These are phyloP conservation scores for Chlorocebus sabaeus DNA, from an alignment of 2,113 vertebrate species.

Conservation along the genomic window DNA sequence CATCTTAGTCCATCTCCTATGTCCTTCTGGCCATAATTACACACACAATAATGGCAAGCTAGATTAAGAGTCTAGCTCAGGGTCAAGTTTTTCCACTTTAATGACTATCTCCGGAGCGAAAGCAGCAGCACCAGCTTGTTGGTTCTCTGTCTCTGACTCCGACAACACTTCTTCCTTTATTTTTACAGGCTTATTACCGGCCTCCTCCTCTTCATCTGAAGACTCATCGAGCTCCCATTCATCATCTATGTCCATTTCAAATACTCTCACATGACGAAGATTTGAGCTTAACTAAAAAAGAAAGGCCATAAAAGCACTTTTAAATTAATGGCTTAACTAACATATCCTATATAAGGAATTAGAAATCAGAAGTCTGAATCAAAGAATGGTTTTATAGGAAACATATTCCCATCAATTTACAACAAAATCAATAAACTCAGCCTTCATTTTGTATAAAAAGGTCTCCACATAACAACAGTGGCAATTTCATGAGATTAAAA, in stretches of 20 bases:
- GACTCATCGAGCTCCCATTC: constrained; percentile 91
- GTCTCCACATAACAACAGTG: not conserved
- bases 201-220: constrained; percentile 89
- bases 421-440: constrained; percentile 1
- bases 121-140: not conserved
- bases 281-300: constrained; percentile 92
- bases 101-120: constrained; percentile 58
- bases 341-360: not conserved
- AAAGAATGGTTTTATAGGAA: not conserved
- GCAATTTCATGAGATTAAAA: not conserved
- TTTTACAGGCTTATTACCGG: constrained; percentile 38
- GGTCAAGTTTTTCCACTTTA: constrained; percentile 75
- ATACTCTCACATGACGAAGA: constrained; percentile 94
- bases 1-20: not conserved
- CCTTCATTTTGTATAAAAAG: not conserved
- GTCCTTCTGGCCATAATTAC: not conserved
- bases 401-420: not conserved
- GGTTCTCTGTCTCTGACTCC: constrained; percentile 68
- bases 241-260: constrained; percentile 99
- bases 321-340: not conserved
- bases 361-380: not conserved
- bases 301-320: not conserved
- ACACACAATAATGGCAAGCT: not conserved
- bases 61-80: constrained; percentile 74
- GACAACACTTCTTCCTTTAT: constrained; percentile 78